These are phyloP conservation scores for Amiota communis DNA, from an alignment of 2,888 invertebrate genomes.

Conservation along the genomic window DNA sequence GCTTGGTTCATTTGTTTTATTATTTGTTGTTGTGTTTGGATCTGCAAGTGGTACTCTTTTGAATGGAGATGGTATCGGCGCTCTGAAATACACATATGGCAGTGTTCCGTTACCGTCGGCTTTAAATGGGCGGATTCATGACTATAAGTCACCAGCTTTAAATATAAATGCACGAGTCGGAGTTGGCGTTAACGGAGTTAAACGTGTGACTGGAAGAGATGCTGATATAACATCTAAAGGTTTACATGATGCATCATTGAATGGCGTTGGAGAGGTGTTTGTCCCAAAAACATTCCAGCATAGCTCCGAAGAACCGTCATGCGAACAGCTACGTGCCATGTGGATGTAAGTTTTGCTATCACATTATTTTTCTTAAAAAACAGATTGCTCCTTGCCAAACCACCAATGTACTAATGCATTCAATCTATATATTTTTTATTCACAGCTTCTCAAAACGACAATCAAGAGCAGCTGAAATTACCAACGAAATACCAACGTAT, in stretches of 20 bases:
- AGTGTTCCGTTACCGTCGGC: conserved; percentile 5
- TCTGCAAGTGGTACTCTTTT: conserved; percentile 11
- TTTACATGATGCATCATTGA: conserved; percentile 31
- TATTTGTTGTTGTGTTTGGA: not conserved
- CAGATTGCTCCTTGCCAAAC: no score
- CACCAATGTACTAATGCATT: no score
- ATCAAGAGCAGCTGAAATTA: conserved; percentile 88
- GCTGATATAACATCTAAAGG: conserved; percentile 31
- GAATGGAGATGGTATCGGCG: conserved; percentile 19
- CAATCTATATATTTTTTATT: not conserved
- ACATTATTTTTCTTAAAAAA: not conserved
- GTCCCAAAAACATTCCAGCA: conserved; percentile 67
- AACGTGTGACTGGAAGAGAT: conserved; percentile 38
- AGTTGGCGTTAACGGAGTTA: conserved; percentile 45
- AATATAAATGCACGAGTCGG: conserved; percentile 28
- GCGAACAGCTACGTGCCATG: conserved; percentile 91
- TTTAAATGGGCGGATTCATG: conserved; percentile 22
- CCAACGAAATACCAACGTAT: conserved; percentile 89
- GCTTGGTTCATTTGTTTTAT: not conserved
- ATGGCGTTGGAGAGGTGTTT: conserved; percentile 62
- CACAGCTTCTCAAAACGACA: conserved; percentile 86
- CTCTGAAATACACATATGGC: conserved; percentile 25
- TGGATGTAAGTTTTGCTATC: conserved; percentile 78
- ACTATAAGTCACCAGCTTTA: conserved; percentile 10
- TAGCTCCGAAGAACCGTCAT: conserved; percentile 80